Conservation (phyloP, 1,140 invertebrate species). For the Platorchestia sp. region DNA sequence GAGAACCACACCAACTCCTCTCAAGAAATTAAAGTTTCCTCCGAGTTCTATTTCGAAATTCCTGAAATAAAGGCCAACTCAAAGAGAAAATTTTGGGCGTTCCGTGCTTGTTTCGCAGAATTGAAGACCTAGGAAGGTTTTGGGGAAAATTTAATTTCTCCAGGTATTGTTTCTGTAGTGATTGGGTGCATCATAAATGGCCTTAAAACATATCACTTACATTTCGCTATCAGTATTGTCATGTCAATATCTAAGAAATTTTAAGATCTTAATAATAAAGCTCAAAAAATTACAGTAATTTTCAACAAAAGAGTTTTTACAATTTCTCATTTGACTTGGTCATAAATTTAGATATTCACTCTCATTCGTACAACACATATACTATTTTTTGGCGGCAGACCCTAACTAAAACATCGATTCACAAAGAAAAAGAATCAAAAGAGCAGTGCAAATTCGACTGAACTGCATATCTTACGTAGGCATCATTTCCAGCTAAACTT, state of each 20-base stretch:
- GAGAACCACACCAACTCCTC: not conserved
- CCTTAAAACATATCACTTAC: not conserved
- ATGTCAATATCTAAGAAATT: not conserved
- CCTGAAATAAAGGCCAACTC: not conserved
- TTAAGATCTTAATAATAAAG: no score
- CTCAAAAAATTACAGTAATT: no score
- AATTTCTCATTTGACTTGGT: no score
- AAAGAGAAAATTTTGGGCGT: not conserved
- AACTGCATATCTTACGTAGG: no score
- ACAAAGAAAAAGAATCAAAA: no score
- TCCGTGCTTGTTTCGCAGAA: not conserved
- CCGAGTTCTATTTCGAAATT: not conserved
- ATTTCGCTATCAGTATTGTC: not conserved
- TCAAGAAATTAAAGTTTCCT: not conserved
- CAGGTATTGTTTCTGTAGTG: not conserved
- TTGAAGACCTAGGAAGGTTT: not conserved
- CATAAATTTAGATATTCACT: no score
- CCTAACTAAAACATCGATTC: no score
- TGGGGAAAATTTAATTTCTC: not conserved
- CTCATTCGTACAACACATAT: no score
- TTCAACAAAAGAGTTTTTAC: no score
- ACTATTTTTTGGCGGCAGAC: no score
- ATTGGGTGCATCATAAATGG: not conserved
- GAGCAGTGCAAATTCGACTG: no score
- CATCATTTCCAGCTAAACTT: no score